A percentile compares a stretch with the other conserved stretches of the same genome.
Conservation (phyloP, 1,140 invertebrate genomes). For the Cotesia chilonis region DNA sequence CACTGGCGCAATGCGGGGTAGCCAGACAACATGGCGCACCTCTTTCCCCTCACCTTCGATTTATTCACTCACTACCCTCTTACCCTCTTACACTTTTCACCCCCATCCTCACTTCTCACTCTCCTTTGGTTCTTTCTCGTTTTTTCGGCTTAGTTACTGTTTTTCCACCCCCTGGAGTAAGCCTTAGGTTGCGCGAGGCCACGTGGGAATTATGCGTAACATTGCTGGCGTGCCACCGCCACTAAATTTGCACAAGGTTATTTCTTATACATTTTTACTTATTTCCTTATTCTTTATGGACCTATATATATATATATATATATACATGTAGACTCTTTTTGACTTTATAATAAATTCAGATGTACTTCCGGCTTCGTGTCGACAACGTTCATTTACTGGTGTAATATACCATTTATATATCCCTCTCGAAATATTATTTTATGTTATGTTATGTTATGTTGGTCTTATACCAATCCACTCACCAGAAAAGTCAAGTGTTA, state of each 20-base stretch:
- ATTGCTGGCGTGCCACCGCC: conserved; percentile 18
- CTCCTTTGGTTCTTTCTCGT: background rate
- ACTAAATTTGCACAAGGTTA: conserved; percentile 13
- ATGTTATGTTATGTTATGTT: no score
- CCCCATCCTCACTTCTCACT: background rate
- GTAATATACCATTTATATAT: background rate
- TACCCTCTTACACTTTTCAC: conserved; percentile 10
- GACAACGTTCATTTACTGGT: conserved; percentile 10
- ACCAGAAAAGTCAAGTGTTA: no score
- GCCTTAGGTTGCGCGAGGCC: conserved; percentile 10
- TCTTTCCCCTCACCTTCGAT: conserved; percentile 29
- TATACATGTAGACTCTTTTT: background rate
- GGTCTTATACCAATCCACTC: no score
- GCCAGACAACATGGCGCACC: conserved; percentile 62
- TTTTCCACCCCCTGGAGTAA: background rate
- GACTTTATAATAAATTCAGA: conserved; percentile 11
- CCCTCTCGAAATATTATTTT: no score
- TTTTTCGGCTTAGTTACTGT: background rate
- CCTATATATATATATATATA: no score
- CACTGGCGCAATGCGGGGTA: conserved; percentile 62
- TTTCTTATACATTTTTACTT: conserved; percentile 8
- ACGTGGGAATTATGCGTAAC: conserved; percentile 28
- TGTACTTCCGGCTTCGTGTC: conserved; percentile 14
- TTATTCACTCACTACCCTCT: conserved; percentile 27
- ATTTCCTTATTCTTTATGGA: no score